phyloP scores from a whole-genome alignment of 2,797 vertebrate genomes.

The Sebastes trivittatus region DNA sequence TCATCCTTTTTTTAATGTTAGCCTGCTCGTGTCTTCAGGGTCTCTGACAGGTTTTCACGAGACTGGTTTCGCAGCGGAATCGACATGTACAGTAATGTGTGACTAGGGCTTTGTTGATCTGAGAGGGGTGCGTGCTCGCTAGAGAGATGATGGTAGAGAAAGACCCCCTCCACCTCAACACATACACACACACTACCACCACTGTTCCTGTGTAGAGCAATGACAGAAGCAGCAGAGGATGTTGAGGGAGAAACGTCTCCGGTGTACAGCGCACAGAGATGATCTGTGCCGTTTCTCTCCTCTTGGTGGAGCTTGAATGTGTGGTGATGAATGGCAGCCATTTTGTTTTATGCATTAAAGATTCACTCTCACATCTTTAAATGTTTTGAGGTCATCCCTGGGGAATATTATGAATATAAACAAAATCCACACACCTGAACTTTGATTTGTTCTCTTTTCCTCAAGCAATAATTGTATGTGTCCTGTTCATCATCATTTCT shows the following conservation, averaged over 20 bases:
- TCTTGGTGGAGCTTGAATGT: slow-evolving; percentile 19
- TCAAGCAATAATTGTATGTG: neutral
- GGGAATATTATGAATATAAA: neutral
- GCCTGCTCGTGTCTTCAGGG: slow-evolving; percentile 52
- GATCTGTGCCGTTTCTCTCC: slow-evolving; percentile 22
- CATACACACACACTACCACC: neutral
- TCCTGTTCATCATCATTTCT: neutral
- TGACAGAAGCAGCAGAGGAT: slow-evolving; percentile 36
- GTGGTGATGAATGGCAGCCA: slow-evolving; percentile 51
- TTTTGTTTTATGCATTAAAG: slow-evolving; percentile 67
- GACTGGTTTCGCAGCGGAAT: slow-evolving; percentile 28
- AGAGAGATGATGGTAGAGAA: slow-evolving; percentile 49
- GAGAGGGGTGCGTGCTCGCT: slow-evolving; percentile 30
- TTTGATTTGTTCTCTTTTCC: neutral
- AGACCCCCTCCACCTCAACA: slow-evolving; percentile 4
- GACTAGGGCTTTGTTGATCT: slow-evolving; percentile 66
- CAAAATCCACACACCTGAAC: neutral
- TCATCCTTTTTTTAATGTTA: slow-evolving; percentile 73
- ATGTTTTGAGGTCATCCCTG: neutral
- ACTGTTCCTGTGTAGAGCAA: slow-evolving; percentile 39
- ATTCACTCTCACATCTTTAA: slow-evolving; percentile 14
- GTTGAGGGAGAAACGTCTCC: slow-evolving; percentile 45
- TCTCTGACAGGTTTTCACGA: slow-evolving; percentile 59
- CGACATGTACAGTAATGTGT: slow-evolving; percentile 58
- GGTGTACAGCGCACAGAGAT: slow-evolving; percentile 19